Conservation (phyloP, 2,797 vertebrate species). For the Labeo calbasu region DNA sequence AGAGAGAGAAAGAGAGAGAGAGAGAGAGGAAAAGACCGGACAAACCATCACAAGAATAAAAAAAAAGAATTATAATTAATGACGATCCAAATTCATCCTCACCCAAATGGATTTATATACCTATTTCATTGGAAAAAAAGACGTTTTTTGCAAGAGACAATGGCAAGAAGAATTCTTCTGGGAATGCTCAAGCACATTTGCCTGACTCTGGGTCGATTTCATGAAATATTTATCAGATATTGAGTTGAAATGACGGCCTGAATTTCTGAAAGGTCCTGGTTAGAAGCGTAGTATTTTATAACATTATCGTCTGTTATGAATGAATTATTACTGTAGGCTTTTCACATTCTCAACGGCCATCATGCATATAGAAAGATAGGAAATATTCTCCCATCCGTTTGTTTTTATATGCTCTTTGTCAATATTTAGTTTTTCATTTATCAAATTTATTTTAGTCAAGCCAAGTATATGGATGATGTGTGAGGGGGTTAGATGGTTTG, state of each 20-base stretch:
- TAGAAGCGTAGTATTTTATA: constrained; percentile 71
- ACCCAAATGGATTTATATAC: constrained; percentile 82
- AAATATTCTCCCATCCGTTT: constrained; percentile 48
- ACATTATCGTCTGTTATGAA: constrained; percentile 70
- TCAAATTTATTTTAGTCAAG: constrained; percentile 74
- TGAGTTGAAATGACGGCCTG: constrained; percentile 68
- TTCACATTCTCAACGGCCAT: constrained; percentile 42
- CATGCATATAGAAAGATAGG: constrained; percentile 46
- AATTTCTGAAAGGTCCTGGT: constrained; percentile 71
- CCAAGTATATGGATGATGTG: constrained; percentile 68
- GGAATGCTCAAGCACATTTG: constrained; percentile 71
- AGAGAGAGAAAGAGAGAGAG: too few relatives aligned
- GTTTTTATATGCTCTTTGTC: constrained; percentile 50
- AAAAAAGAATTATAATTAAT: constrained; percentile 52
- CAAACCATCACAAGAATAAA: constrained; percentile 55
- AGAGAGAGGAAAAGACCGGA: constrained; percentile 35
- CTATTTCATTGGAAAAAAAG: constrained; percentile 55
- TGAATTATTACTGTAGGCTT: constrained; percentile 69
- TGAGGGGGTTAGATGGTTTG: constrained; percentile 62
- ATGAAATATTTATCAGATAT: constrained; percentile 72
- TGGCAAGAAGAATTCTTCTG: constrained; percentile 62
- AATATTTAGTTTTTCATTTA: constrained; percentile 59
- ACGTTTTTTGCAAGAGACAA: constrained; percentile 63
- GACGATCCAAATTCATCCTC: constrained; percentile 73
- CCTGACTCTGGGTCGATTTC: constrained; percentile 69